Base-by-base conservation (phyloP, 2,113 vertebrate genomes). In the Epinephelus cyanopodus region DNA sequence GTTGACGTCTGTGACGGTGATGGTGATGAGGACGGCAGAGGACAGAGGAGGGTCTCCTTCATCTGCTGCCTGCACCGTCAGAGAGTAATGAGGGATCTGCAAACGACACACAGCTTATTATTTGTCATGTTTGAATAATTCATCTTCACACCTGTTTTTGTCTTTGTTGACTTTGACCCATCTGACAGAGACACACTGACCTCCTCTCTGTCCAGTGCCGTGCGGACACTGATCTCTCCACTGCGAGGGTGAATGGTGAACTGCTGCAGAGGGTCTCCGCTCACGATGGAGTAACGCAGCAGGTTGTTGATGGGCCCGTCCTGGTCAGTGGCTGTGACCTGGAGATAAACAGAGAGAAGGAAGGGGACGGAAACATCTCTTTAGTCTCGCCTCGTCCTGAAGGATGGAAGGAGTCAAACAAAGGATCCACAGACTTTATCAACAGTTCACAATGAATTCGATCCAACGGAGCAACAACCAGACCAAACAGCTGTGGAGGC, bases 131-230 rank as follows among this genome's bases (percentile, higher is more conserved):
- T 48, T 39, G 29, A 18, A 5, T 62, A 3, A 17, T 2, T 33
- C 8, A 2, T 18, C 64, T 66, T 13, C 1, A 50, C 19, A 6
- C 29, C 23, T 37, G 19, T 2, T 33, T 37, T 27, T 52, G 33
- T 13, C 21, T 3, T n/a, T 11, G 21, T 60, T 47, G 0, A 1
- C 37, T 15, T 18, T 0, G 11, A 18, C 7, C 17, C 6, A 23
- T 14, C 4, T 15, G 39, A 37, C 6, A 21, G 12, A 47, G 18
- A 33, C 60, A 39, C 19, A 68, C 91, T 95, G 53, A 99, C 98
- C 97, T 99, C 96, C 42, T 99, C 98, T 84, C 98, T 94, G 90
- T 99, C 98, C 92, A 99, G 92, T 0, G 91, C 90, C 15, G 96
- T 96, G 73, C 92, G 94, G 15, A 97, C 95, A 12, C 89, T 94